Conservation (phyloP, 2,113 vertebrate species). For the Riparia riparia region DNA sequence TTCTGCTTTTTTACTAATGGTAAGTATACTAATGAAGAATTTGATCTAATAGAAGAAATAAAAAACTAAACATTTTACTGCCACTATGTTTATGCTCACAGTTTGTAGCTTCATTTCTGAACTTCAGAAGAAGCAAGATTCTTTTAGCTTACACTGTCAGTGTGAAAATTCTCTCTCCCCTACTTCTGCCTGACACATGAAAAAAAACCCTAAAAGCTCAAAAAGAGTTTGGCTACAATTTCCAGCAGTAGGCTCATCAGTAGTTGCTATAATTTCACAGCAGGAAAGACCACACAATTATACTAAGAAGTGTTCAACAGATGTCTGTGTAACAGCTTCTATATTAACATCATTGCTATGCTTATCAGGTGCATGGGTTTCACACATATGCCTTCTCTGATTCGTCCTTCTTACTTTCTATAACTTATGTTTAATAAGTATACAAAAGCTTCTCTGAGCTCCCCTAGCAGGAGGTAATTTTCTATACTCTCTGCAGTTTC, state of each 20-base stretch:
- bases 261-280: not conserved
- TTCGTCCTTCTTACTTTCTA: slow-evolving; percentile 31
- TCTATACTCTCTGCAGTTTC: not conserved
- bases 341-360: not conserved
- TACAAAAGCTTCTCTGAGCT: slow-evolving; percentile 23
- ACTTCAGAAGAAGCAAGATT: not conserved
- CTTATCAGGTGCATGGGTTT: slow-evolving; percentile 21
- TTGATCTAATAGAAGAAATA: not conserved
- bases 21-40: not conserved
- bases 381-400: not conserved
- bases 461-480: slow-evolving; percentile 54
- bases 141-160: not conserved
- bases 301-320: not conserved
- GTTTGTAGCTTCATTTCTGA: not conserved
- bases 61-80: not conserved
- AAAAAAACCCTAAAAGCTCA: not conserved
- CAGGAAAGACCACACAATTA: not conserved
- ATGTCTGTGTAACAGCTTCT: not conserved
- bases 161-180: not conserved
- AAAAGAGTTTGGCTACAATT: not conserved
- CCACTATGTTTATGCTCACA: not conserved
- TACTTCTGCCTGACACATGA: not conserved
- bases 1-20: not conserved
- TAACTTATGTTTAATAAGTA: slow-evolving; percentile 25
- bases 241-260: not conserved